A percentile compares a stretch with the other conserved stretches of the same genome.
Conservation (phyloP, 1,140 invertebrate species). For the Acyrthosiphon pisum region DNA sequence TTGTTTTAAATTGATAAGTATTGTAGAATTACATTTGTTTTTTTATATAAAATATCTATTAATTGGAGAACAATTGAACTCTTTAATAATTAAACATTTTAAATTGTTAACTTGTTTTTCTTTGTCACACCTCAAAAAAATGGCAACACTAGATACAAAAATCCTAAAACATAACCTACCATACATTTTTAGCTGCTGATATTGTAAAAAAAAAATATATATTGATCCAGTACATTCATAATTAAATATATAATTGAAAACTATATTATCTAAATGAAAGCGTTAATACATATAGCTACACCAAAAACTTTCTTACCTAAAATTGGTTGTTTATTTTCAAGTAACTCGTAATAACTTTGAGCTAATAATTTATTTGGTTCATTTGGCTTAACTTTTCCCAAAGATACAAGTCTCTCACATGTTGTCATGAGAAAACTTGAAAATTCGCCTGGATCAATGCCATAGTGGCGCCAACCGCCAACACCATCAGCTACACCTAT, state of each 20-base stretch:
- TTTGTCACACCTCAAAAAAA: neutral
- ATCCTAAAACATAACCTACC: neutral
- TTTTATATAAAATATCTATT: too few relatives aligned
- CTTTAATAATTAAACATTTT: neutral
- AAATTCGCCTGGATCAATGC: constrained; percentile 81
- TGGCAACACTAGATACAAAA: neutral
- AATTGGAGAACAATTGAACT: neutral
- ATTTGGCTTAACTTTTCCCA: constrained; percentile 83
- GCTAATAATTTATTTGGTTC: constrained; percentile 87
- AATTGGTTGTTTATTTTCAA: constrained; percentile 90
- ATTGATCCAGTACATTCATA: neutral
- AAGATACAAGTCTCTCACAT: constrained; percentile 89
- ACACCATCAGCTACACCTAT: constrained; percentile 87
- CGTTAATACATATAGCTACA: neutral
- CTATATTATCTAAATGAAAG: neutral
- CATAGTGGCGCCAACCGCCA: constrained; percentile 58
- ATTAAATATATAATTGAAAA: neutral
- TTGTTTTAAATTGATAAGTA: too few relatives aligned
- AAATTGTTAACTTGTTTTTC: neutral
- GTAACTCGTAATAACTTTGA: constrained; percentile 88
- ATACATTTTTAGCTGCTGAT: neutral
- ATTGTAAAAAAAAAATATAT: neutral
- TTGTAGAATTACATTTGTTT: too few relatives aligned
- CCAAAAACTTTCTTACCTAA: constrained; percentile 71
- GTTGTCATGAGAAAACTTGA: constrained; percentile 91